Percentiles rank a stretch among this genome's conserved stretches.
Evolutionary conservation across 2,113 vertebrate genomes (phyloP).

Genomic region (Procavia capensis): DNA sequence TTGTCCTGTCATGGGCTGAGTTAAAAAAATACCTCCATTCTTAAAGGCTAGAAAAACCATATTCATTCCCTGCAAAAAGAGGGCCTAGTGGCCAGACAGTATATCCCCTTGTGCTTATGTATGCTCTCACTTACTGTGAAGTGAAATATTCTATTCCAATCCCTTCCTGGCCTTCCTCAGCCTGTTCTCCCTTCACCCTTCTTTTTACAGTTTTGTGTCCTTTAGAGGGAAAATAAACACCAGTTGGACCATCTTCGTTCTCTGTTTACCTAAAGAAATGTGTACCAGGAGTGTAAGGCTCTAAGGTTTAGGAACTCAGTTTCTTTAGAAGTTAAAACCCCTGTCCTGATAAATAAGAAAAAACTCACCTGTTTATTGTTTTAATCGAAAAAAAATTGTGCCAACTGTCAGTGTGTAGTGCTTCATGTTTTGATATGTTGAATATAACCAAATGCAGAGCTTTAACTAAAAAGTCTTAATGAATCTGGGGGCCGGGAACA

Average conservation of each 20-base stretch:
- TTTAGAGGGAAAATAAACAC: neutral
- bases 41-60: neutral
- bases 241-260: neutral
- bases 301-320: neutral
- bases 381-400: neutral
- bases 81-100: neutral
- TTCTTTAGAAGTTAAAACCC: neutral
- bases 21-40: slow-evolving; percentile 36
- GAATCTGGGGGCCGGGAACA: neutral
- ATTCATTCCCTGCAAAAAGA: neutral
- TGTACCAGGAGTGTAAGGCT: neutral
- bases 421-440: neutral
- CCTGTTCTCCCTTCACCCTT: neutral
- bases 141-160: neutral
- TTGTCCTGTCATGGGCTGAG: neutral
- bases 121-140: neutral
- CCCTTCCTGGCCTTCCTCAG: neutral
- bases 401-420: neutral
- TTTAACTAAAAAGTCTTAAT: neutral
- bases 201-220: neutral
- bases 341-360: neutral
- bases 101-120: accelerated
- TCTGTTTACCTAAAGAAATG: neutral
- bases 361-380: neutral
- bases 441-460: accelerated